Evolutionary conservation across 1,140 invertebrate genomes (phyloP).

Genomic region (Orius insidiosus): DNA sequence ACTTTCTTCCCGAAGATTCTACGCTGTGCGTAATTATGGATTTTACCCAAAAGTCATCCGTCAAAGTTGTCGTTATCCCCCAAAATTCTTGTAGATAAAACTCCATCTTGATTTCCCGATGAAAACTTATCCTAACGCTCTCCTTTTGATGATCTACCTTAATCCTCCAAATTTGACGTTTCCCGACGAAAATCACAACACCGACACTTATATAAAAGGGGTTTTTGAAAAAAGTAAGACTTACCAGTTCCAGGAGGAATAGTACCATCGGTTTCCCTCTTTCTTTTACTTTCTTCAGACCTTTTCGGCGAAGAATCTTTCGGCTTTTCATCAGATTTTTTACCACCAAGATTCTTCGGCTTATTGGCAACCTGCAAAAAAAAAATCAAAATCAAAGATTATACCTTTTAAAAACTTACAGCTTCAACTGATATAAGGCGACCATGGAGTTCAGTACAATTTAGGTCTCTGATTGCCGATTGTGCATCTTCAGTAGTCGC

Average conservation of each 20-base stretch:
- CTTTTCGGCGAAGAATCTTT: neutral
- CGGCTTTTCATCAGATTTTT: constrained; percentile 8
- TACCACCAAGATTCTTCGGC: neutral
- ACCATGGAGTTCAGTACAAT: constrained; percentile 79
- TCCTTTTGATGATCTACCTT: no score
- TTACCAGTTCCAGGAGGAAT: constrained; percentile 1
- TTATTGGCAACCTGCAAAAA: constrained; percentile 4
- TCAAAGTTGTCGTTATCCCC: no score
- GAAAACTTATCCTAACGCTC: no score
- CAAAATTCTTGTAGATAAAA: no score
- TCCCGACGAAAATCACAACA: no score
- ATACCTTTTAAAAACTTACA: no score
- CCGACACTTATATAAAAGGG: no score
- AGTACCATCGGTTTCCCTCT: constrained; percentile 1
- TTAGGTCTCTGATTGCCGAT: constrained; percentile 74
- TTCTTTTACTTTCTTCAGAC: neutral
- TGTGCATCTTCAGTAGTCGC: constrained; percentile 69
- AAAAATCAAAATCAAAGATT: constrained; percentile 9
- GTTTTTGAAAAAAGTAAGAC: neutral
- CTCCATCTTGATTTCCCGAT: no score
- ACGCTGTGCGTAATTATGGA: no score
- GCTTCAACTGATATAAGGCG: constrained; percentile 86
- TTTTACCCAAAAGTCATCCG: no score
- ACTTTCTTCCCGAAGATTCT: no score
- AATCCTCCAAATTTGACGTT: no score